Conservation (phyloP, 2,113 vertebrate genomes). For the Zosterops borbonicus region DNA sequence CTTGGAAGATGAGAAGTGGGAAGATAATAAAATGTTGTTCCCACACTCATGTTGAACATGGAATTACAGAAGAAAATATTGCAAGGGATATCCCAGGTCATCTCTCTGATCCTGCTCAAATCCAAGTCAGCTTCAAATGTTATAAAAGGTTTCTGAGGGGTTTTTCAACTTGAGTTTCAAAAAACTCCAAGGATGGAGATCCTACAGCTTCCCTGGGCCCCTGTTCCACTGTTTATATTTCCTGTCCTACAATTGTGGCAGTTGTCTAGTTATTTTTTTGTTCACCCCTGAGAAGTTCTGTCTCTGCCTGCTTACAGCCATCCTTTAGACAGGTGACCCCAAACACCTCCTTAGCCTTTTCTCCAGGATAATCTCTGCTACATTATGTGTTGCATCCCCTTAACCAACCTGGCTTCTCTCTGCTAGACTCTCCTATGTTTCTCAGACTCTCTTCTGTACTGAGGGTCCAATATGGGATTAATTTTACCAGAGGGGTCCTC, state of each 20-base stretch:
- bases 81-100: neutral
- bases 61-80: neutral
- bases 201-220: neutral
- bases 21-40: neutral
- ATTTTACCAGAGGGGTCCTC: neutral
- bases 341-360: neutral
- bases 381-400: rapidly evolving
- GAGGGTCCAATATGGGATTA: neutral
- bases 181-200: neutral
- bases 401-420: neutral
- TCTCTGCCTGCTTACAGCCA: neutral
- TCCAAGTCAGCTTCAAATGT: neutral
- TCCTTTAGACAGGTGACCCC: neutral
- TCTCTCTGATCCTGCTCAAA: neutral
- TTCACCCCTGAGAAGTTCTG: neutral
- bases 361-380: neutral
- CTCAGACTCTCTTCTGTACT: neutral
- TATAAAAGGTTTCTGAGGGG: neutral
- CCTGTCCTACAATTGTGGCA: neutral
- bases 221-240: neutral
- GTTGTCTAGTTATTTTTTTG: neutral
- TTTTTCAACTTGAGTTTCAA: neutral
- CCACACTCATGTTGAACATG: neutral
- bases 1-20: neutral
- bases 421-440: neutral